A percentile compares a stretch with the other conserved stretches of the same genome.
Evolutionary conservation across 2,797 vertebrate species (phyloP).

Genomic region (Coregonus sp.): DNA sequence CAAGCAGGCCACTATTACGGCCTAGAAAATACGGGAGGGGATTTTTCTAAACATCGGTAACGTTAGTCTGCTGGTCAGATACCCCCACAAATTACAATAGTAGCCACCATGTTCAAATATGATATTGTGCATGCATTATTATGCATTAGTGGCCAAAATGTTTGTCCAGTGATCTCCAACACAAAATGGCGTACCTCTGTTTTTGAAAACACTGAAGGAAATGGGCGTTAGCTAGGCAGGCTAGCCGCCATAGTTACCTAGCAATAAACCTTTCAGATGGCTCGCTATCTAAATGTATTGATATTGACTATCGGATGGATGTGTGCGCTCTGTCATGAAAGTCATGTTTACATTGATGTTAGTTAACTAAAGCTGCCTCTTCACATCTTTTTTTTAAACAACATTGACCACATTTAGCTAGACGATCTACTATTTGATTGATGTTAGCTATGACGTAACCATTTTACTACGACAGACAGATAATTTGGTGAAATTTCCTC

Average conservation of each 20-base stretch:
- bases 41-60: neutral
- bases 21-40: neutral
- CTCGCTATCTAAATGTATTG: neutral
- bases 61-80: neutral
- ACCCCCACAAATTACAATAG: neutral
- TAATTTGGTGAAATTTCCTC: neutral
- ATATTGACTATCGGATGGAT: conserved; percentile 3
- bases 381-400: neutral
- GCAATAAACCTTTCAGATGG: neutral
- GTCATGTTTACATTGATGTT: neutral
- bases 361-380: neutral
- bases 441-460: neutral
- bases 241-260: neutral
- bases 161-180: conserved; percentile 58
- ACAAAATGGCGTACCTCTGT: conserved; percentile 71
- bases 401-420: neutral
- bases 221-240: neutral
- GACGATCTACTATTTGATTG: neutral
- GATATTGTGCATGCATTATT: neutral
- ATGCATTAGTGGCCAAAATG: conserved; percentile 29
- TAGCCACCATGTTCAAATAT: neutral
- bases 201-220: conserved; percentile 41
- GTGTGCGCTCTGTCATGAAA: conserved; percentile 3
- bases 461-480: neutral
- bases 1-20: conserved; percentile 56